Evolutionary conservation across 2,113 vertebrate species (phyloP).

Genomic region (Labrus mixtus): DNA sequence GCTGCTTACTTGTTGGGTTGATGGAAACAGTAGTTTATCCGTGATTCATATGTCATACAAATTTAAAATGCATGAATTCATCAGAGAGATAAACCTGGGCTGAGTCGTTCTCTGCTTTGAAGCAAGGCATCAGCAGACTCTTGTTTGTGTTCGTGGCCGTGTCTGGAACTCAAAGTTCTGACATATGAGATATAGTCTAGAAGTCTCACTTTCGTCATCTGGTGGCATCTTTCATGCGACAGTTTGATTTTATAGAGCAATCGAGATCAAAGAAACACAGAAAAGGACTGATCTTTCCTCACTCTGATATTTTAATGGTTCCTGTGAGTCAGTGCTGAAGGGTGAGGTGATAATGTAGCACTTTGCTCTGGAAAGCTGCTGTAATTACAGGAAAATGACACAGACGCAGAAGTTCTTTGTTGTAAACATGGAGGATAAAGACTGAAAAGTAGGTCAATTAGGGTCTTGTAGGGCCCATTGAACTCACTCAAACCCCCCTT

Average conservation of each 20-base stretch:
- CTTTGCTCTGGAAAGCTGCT: slow-evolving; percentile 40
- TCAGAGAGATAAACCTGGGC: not conserved
- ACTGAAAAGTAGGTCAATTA: not conserved
- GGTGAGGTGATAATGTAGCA: slow-evolving; percentile 29
- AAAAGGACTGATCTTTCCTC: slow-evolving; percentile 35
- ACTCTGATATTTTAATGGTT: slow-evolving; percentile 38
- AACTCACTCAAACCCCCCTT: not conserved
- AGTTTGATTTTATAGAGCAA: slow-evolving; percentile 41
- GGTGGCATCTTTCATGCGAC: slow-evolving; percentile 25
- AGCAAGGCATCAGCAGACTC: not conserved
- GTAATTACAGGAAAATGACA: slow-evolving; percentile 45
- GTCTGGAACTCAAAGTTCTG: not conserved
- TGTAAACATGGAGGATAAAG: not conserved
- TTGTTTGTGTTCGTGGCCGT: slow-evolving; percentile 9
- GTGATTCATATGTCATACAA: not conserved
- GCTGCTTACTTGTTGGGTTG: not conserved
- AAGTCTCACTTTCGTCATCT: slow-evolving; percentile 42
- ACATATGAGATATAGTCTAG: slow-evolving; percentile 14
- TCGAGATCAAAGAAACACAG: slow-evolving; percentile 54
- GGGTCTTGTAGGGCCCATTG: not conserved
- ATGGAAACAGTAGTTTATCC: not conserved
- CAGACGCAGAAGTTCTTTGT: slow-evolving; percentile 28
- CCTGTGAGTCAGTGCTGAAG: slow-evolving; percentile 30
- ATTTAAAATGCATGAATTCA: not conserved
- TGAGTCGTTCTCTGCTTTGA: not conserved